These are phyloP conservation scores for Spodoptera littoralis DNA, from an alignment of 2,888 invertebrate genomes.

Conservation along the genomic window DNA sequence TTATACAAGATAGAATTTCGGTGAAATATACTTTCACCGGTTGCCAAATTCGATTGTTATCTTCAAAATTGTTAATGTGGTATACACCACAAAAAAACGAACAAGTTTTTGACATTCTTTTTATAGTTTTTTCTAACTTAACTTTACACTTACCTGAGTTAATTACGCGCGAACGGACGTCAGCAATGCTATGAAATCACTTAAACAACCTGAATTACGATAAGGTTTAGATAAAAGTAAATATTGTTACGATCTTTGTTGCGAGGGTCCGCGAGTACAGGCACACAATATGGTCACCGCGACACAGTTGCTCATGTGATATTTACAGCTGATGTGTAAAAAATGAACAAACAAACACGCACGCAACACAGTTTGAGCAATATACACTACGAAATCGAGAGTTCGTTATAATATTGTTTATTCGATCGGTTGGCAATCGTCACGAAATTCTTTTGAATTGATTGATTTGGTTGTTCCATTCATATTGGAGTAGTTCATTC, in stretches of 20 bases:
- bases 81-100: conserved; percentile 35
- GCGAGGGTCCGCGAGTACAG: conserved; percentile 60
- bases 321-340: conserved; percentile 61
- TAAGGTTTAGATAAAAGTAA: conserved; percentile 74
- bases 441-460: conserved; percentile 70
- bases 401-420: conserved; percentile 62
- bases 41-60: conserved; percentile 58
- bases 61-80: conserved; percentile 50
- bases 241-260: conserved; percentile 70
- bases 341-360: conserved; percentile 61
- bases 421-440: conserved; percentile 73
- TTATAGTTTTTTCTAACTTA: conserved; percentile 54
- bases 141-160: conserved; percentile 69
- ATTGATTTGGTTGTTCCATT: conserved; percentile 66
- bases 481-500: conserved; percentile 31
- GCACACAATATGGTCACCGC: conserved; percentile 72
- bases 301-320: conserved; percentile 64
- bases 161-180: conserved; percentile 67
- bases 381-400: conserved; percentile 58
- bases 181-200: conserved; percentile 72
- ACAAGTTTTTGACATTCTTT: conserved; percentile 34
- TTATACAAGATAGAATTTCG: conserved; percentile 52
- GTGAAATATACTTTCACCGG: conserved; percentile 66
- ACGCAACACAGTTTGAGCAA: conserved; percentile 63
- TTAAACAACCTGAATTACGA: conserved; percentile 67